Conservation (phyloP, 2,888 invertebrate genomes). For the Alloplasta piceator region DNA sequence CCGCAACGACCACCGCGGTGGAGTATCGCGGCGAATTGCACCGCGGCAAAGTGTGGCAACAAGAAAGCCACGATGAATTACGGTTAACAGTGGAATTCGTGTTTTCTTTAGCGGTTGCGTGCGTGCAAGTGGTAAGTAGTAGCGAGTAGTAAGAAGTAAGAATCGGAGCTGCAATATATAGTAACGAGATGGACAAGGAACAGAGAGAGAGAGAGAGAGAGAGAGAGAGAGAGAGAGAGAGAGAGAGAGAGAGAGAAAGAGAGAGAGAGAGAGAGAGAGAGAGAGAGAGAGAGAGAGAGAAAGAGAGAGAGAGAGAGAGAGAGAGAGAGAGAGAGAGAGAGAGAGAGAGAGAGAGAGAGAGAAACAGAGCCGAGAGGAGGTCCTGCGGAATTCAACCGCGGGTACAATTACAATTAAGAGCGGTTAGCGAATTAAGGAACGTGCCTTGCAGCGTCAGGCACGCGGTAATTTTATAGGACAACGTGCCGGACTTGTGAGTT, state of each 20-base stretch:
- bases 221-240: no score
- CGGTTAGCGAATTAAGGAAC: constrained; percentile 82
- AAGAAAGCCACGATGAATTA: constrained; percentile 78
- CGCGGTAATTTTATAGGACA: constrained; percentile 18
- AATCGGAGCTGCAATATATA: background rate
- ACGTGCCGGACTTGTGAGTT: constrained; percentile 64
- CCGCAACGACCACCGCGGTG: constrained; percentile 44
- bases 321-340: no score
- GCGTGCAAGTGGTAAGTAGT: constrained; percentile 48
- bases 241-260: no score
- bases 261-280: no score
- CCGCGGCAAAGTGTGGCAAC: constrained; percentile 57
- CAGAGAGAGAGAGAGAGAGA: no score
- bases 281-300: no score
- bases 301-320: no score
- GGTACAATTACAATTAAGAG: constrained; percentile 83
- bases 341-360: constrained; percentile 28
- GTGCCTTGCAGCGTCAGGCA: constrained; percentile 70
- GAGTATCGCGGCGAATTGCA: constrained; percentile 53
- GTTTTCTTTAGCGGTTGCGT: constrained; percentile 75
- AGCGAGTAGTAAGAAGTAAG: constrained; percentile 38
- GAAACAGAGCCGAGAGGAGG: constrained; percentile 68
- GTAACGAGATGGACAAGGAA: constrained; percentile 5
- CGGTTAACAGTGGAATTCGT: constrained; percentile 81
- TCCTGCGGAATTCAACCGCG: constrained; percentile 79